A percentile compares a stretch with the other conserved stretches of the same genome.
These are phyloP conservation scores for Anthophora plumipes DNA, from an alignment of 2,888 invertebrate species.

Conservation along the genomic window DNA sequence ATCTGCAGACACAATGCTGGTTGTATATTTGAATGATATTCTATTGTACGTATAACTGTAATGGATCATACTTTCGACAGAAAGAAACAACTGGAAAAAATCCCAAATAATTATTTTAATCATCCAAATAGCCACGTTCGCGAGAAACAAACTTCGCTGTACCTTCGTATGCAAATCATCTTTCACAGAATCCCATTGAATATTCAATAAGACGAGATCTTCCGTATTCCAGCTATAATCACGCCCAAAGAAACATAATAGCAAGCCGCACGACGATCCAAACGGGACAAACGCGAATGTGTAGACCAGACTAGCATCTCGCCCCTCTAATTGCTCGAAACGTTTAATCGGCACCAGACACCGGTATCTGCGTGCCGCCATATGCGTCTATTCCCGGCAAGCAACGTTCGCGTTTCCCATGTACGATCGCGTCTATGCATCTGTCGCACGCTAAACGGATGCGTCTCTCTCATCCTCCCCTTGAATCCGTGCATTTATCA, in stretches of 20 bases:
- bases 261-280: background rate
- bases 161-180: too few species aligned
- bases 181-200: too few species aligned
- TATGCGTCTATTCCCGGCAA: slow-evolving; percentile 37
- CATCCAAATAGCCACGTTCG: too few species aligned
- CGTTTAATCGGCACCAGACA: slow-evolving; percentile 58
- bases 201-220: too few species aligned
- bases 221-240: too few species aligned
- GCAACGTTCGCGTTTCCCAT: slow-evolving; percentile 2
- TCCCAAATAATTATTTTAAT: too few species aligned
- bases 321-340: slow-evolving; percentile 64
- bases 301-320: slow-evolving; percentile 4
- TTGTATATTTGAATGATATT: too few species aligned
- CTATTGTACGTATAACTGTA: too few species aligned
- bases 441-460: slow-evolving; percentile 30
- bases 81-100: too few species aligned
- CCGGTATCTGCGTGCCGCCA: slow-evolving; percentile 57
- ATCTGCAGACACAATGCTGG: too few species aligned
- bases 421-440: slow-evolving; percentile 26
- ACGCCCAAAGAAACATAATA: background rate
- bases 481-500: slow-evolving; percentile 54
- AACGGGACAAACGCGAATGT: background rate
- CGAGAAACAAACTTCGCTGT: too few species aligned
- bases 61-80: too few species aligned
- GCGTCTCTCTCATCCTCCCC: slow-evolving; percentile 17